Evolutionary conservation across 2,888 invertebrate species (phyloP).

Genomic region (Eudasyphora cyanicolor): DNA sequence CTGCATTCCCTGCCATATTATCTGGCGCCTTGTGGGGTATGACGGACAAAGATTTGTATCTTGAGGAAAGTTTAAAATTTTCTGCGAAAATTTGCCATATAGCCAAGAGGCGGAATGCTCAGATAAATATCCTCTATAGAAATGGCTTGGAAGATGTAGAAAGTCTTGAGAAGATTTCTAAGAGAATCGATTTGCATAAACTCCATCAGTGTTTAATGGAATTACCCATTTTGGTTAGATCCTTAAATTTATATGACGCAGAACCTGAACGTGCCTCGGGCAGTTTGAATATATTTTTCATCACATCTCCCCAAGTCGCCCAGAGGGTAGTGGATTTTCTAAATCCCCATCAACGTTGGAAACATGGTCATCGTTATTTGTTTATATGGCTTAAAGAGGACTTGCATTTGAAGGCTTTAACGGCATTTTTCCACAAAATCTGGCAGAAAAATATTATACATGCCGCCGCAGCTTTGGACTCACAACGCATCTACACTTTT

Average conservation of each 20-base stretch:
- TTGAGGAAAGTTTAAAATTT: constrained; percentile 2
- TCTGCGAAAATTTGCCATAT: constrained; percentile 57
- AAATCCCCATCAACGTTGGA: constrained; percentile 70
- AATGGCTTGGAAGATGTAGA: neutral
- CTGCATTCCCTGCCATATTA: too few species aligned
- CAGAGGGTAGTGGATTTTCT: constrained; percentile 67
- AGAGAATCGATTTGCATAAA: constrained; percentile 24
- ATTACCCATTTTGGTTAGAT: constrained; percentile 59
- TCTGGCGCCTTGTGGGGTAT: too few species aligned
- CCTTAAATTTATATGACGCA: constrained; percentile 60
- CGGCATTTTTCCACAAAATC: constrained; percentile 67
- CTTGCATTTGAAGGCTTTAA: constrained; percentile 64
- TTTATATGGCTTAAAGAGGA: constrained; percentile 70
- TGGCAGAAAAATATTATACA: constrained; percentile 72
- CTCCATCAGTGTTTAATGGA: constrained; percentile 51
- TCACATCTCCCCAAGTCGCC: constrained; percentile 62
- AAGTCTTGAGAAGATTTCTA: too few species aligned
- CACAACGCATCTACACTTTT: constrained; percentile 68
- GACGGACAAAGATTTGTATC: too few species aligned
- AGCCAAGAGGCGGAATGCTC: constrained; percentile 1
- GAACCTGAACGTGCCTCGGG: constrained; percentile 69
- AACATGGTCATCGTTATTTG: constrained; percentile 73
- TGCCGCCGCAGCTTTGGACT: constrained; percentile 69
- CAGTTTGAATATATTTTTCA: constrained; percentile 70
- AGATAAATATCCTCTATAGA: constrained; percentile 54